Evolutionary conservation across 2,113 vertebrate genomes (phyloP).

Genomic region (Lontra canadensis): DNA sequence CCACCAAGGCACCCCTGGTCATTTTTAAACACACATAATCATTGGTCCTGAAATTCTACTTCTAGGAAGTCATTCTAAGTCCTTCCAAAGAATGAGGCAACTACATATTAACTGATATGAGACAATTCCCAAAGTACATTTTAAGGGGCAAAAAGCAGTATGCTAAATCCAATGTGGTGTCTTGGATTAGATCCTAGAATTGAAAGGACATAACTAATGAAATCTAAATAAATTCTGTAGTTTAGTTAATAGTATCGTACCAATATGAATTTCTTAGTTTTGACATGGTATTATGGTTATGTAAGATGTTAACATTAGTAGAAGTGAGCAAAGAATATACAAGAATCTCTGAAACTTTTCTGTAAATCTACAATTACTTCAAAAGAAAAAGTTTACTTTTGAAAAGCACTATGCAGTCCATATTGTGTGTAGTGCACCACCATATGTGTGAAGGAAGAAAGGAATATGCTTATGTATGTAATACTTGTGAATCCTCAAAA

Average conservation of each 20-base stretch:
- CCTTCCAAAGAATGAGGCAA: constrained; percentile 22
- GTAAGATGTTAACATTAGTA: constrained; percentile 13
- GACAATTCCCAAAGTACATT: not conserved
- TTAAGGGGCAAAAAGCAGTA: not conserved
- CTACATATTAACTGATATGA: constrained; percentile 28
- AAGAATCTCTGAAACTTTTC: constrained; percentile 15
- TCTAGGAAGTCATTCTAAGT: constrained; percentile 44
- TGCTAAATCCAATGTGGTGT: not conserved
- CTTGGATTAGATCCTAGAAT: constrained; percentile 8
- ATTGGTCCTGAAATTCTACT: not conserved
- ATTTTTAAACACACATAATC: constrained; percentile 11
- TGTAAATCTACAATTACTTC: constrained; percentile 28
- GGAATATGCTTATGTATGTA: not conserved
- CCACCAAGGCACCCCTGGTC: not conserved
- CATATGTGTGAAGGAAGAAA: not conserved
- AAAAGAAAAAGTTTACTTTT: not conserved
- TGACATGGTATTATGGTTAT: not conserved
- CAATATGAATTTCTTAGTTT: constrained; percentile 11
- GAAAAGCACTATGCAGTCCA: not conserved
- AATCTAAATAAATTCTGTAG: constrained; percentile 22
- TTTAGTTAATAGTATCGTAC: not conserved
- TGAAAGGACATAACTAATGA: not conserved
- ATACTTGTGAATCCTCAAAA: constrained; percentile 36
- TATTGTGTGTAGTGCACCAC: not conserved
- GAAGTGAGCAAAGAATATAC: not conserved